Evolutionary conservation across 2,797 vertebrate species (phyloP).

Genomic region (Argyrosomus regius): DNA sequence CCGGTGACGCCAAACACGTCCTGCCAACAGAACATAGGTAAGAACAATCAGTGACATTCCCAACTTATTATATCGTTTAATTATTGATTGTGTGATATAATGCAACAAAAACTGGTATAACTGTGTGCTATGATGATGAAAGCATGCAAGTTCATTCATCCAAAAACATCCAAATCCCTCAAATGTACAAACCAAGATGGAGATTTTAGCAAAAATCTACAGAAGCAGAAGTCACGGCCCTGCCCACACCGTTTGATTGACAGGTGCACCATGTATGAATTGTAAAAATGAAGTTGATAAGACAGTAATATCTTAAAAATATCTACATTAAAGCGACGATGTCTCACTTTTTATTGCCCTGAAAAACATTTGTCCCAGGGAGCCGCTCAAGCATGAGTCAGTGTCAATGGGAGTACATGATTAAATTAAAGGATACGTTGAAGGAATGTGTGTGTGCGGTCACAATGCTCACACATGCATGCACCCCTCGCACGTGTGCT

Average conservation of each 20-base stretch:
- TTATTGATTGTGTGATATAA: background rate
- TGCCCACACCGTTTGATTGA: background rate
- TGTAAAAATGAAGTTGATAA: conserved; percentile 16
- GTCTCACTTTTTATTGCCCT: conserved; percentile 40
- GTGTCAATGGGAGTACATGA: conserved; percentile 66
- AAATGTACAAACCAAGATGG: too few relatives aligned
- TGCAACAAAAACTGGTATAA: background rate
- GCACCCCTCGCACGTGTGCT: conserved; percentile 56
- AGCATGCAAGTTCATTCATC: too few relatives aligned
- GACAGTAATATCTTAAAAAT: background rate
- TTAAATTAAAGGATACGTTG: conserved; percentile 69
- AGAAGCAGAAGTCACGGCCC: background rate
- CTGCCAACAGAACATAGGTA: conserved; percentile 7
- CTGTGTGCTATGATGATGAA: too few relatives aligned
- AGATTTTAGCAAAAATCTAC: background rate
- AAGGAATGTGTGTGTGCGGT: conserved; percentile 22
- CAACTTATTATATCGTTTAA: background rate
- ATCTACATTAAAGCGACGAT: conserved; percentile 13
- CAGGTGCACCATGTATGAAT: background rate
- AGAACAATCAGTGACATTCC: background rate
- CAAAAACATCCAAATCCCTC: too few relatives aligned
- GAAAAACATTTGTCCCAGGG: conserved; percentile 50
- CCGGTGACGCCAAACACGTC: background rate
- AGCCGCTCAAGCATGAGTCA: conserved; percentile 62
- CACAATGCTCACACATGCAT: conserved; percentile 74